Evolutionary conservation across 2,888 invertebrate genomes (phyloP).

Genomic region (Poecilobothrus nobilitatus): DNA sequence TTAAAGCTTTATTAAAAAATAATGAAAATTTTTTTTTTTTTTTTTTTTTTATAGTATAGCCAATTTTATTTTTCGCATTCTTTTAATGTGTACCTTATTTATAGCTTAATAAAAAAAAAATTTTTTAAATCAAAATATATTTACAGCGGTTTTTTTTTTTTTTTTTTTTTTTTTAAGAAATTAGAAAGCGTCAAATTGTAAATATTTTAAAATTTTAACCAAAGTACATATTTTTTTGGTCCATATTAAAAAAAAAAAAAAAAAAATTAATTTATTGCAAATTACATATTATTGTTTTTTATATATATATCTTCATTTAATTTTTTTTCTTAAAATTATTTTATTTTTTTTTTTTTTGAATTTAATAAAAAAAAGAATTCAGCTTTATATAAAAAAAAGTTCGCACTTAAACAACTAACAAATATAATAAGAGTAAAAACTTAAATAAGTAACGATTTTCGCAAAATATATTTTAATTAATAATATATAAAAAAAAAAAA

Average conservation of each 20-base stretch:
- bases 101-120: too few relatives aligned
- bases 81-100: neutral
- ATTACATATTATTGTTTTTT: neutral
- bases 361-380: neutral
- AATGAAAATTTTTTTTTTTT: neutral
- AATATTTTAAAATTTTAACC: neutral
- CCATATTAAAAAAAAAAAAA: neutral
- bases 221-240: neutral
- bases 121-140: neutral
- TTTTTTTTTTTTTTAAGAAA: neutral
- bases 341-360: neutral
- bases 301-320: neutral
- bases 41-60: too few relatives aligned
- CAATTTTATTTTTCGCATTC: too few relatives aligned
- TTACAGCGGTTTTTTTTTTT: neutral
- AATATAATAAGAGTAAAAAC: conserved; percentile 1
- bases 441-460: neutral
- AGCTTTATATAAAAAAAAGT: neutral
- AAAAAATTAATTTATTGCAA: neutral
- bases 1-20: neutral
- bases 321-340: neutral
- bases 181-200: neutral
- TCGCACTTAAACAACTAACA: neutral
- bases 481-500: neutral
- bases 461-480: neutral